Evolutionary conservation across 2,888 invertebrate species (phyloP).

Genomic region (Dynastes maya): DNA sequence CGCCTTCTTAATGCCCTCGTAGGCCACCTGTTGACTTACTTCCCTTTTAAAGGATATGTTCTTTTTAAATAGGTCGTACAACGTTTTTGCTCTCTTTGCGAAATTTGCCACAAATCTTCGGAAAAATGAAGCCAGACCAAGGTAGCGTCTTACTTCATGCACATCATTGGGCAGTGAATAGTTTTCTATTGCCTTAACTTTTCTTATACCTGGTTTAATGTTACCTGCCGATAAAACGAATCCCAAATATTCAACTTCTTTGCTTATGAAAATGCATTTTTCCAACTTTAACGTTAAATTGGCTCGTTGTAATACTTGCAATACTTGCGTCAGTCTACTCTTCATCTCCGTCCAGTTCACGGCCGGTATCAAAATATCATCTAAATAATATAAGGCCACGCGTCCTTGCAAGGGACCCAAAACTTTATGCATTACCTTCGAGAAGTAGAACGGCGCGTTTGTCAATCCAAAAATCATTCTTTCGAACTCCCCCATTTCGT

Average conservation of each 20-base stretch:
- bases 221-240: slow-evolving; percentile 49
- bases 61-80: neutral
- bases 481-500: slow-evolving; percentile 5
- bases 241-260: slow-evolving; percentile 56
- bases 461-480: slow-evolving; percentile 44
- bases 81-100: slow-evolving; percentile 22
- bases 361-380: slow-evolving; percentile 31
- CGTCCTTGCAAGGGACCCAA: slow-evolving; percentile 5
- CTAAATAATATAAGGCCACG: slow-evolving; percentile 11
- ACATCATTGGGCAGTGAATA: slow-evolving; percentile 52
- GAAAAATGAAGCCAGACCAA: slow-evolving; percentile 46
- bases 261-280: slow-evolving; percentile 12
- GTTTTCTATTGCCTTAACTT: slow-evolving; percentile 52
- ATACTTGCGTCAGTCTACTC: neutral
- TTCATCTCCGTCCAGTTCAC: neutral
- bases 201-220: slow-evolving; percentile 51
- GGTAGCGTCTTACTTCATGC: slow-evolving; percentile 54
- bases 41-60: neutral
- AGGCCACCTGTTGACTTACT: slow-evolving; percentile 55
- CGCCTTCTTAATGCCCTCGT: slow-evolving; percentile 55
- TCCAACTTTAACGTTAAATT: neutral
- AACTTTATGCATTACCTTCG: slow-evolving; percentile 7
- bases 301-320: slow-evolving; percentile 56
- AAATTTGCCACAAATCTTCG: slow-evolving; percentile 55
- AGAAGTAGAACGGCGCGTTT: slow-evolving; percentile 33